Base-by-base conservation (phyloP, 2,797 vertebrate genomes). In the Anomalospiza imberbis region DNA sequence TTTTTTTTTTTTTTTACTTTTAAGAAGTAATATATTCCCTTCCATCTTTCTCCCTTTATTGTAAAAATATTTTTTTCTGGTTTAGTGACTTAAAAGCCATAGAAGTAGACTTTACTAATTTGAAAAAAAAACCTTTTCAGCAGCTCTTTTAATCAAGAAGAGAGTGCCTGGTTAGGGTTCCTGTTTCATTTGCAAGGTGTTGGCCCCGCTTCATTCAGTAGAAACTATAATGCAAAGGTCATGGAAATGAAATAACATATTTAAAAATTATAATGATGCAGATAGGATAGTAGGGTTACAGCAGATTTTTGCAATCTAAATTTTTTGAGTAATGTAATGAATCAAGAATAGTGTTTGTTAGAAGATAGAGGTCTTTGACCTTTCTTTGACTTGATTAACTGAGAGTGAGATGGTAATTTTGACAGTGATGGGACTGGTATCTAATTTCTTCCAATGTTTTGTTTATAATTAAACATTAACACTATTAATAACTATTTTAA, bases 361-460 rank as follows among this genome's bases (percentile, higher is more conserved):
- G 98, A 97, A 99, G 98, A 99, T 98, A 98, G 99, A 98, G 98
- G 98, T 98, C 98, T 93, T 94, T 98, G 98, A 98, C 98, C 99
- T 98, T 98, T 97, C 98, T 98, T 98, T 98, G 96, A 95, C 97
- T 97, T 98, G 98, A 98, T 98, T 97, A 97, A 96, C 96, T 96
- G 96, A 98, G 98, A 62, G 98, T 97, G 96, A 98, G 97, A 98
- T 98, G 97, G 97, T 98, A 99, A 99, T 99, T 99, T 98, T 96
- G 85, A 97, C 97, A 96, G 55, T 97, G 96, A 97, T 95, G 85
- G 91, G 84, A 82, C 75, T 91, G 75, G 42, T 93, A 82, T 83
- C 88, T 92, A 76, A 94, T 97, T 95, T 96, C 51, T 95, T 84
- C 81, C 62, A 91, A 42, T 92, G 71, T 80, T 97, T 96, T 96